Percentiles rank a stretch among this genome's conserved stretches.
Evolutionary conservation across 2,888 invertebrate genomes (phyloP).

Genomic region (Ditylenchus weischeri): DNA sequence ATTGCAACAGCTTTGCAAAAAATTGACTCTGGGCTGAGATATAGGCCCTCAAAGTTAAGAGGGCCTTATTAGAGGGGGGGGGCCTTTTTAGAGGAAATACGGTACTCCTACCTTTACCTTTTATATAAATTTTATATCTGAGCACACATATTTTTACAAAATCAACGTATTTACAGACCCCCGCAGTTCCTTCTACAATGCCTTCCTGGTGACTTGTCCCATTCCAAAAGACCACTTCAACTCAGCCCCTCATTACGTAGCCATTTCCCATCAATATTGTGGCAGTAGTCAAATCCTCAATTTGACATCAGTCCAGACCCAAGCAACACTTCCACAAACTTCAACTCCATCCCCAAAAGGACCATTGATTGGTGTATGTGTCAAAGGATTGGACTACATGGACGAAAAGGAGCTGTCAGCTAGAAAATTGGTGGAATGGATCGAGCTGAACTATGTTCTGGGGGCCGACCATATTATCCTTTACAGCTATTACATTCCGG

Average conservation of each 20-base stretch:
- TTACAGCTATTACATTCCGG: conserved; percentile 80
- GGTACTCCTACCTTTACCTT: too few relatives aligned
- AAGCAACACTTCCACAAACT: neutral
- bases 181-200: conserved; percentile 47
- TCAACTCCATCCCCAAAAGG: neutral
- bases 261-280: conserved; percentile 2
- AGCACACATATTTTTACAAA: too few relatives aligned
- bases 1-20: too few relatives aligned
- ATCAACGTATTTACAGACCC: conserved; percentile 10
- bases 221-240: conserved; percentile 25
- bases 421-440: conserved; percentile 77
- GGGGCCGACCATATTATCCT: conserved; percentile 72
- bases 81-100: too few relatives aligned
- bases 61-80: too few relatives aligned
- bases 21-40: too few relatives aligned
- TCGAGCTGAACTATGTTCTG: conserved; percentile 78
- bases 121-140: too few relatives aligned
- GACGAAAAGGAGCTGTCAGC: conserved; percentile 57
- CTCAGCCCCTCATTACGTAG: conserved; percentile 20
- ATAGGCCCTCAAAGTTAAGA: too few relatives aligned
- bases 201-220: conserved; percentile 50
- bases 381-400: conserved; percentile 83
- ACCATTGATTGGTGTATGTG: conserved; percentile 67
- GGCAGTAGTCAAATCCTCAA: neutral
- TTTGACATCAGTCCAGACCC: neutral